phyloP scores from a whole-genome alignment of 2,797 vertebrate genomes.

The Melopsittacus undulatus region DNA sequence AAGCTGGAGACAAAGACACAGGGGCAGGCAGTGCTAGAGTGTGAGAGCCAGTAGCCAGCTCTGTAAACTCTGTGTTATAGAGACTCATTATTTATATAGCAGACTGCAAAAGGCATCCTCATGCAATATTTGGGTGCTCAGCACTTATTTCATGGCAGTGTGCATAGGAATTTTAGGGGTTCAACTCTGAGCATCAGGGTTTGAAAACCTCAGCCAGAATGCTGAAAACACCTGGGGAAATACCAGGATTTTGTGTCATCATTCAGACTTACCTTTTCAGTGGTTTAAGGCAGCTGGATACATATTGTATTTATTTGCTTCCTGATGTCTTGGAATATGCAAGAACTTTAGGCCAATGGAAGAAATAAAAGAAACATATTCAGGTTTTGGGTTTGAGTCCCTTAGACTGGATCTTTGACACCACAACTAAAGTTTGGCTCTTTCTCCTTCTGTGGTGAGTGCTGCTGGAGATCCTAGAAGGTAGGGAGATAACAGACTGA shows the following conservation, averaged over 20 bases:
- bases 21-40: fast-evolving
- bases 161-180: neutral
- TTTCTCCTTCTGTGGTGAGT: neutral
- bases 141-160: neutral
- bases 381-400: neutral
- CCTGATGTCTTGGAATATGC: neutral
- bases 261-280: neutral
- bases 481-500: neutral
- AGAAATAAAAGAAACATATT: neutral
- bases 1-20: neutral
- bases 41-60: neutral
- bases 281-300: neutral
- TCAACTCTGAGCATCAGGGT: neutral
- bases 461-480: neutral
- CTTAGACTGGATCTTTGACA: neutral
- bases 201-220: neutral
- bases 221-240: neutral
- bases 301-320: neutral
- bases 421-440: neutral
- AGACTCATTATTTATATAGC: neutral
- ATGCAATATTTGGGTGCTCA: neutral
- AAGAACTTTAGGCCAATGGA: neutral
- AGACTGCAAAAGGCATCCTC: neutral
- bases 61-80: neutral
- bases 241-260: neutral